phyloP scores from a whole-genome alignment of 2,113 vertebrate species.

The Anas platyrhynchos region DNA sequence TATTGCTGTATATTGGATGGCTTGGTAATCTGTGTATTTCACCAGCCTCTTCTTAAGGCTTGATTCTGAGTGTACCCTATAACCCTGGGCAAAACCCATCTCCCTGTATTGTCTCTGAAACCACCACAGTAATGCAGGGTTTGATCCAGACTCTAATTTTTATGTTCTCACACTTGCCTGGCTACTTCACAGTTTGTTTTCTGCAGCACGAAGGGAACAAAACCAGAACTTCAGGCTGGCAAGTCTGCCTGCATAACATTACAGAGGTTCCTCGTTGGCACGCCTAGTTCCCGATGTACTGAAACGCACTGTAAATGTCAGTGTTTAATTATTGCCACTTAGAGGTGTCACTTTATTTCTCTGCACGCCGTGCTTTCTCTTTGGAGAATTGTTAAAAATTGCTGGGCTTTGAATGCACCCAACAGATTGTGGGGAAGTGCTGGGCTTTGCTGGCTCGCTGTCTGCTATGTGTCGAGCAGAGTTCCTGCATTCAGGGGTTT shows the following conservation, averaged over 20 bases:
- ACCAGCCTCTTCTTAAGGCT: neutral
- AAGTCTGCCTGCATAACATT: slow-evolving; percentile 36
- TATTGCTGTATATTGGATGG: neutral
- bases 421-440: neutral
- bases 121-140: neutral
- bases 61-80: neutral
- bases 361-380: neutral
- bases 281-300: neutral
- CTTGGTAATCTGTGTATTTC: neutral
- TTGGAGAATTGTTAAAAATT: neutral
- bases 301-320: slow-evolving; percentile 22
- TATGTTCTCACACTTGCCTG: neutral
- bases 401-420: neutral
- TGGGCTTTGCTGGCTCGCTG: neutral
- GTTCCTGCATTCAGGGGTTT: neutral
- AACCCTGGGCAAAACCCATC: neutral
- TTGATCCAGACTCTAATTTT: neutral
- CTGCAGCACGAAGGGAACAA: neutral
- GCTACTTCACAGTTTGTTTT: neutral
- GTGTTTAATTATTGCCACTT: slow-evolving; percentile 47
- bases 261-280: slow-evolving; percentile 31
- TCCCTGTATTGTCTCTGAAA: neutral
- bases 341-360: slow-evolving; percentile 38
- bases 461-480: neutral
- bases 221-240: slow-evolving; percentile 21